These are phyloP conservation scores for Rynchops niger DNA, from an alignment of 2,113 vertebrate species.

Conservation along the genomic window DNA sequence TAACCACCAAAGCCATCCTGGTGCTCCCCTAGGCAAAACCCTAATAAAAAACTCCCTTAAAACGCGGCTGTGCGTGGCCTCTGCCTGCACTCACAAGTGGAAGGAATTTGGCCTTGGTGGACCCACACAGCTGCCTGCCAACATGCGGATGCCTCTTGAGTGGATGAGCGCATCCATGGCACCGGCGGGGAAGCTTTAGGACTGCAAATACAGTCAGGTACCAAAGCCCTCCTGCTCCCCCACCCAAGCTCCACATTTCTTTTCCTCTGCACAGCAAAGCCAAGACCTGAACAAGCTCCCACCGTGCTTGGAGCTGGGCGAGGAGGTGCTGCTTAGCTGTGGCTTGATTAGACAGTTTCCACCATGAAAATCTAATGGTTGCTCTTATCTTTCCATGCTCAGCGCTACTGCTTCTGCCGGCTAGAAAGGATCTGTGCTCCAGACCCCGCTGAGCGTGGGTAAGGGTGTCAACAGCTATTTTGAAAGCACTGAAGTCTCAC, in stretches of 20 bases:
- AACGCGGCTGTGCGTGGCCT: rapidly evolving
- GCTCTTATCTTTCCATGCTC: background rate
- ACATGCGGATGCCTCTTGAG: rapidly evolving
- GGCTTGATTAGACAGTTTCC: background rate
- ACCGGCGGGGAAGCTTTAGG: background rate
- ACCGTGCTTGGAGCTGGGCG: rapidly evolving
- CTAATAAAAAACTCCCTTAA: background rate
- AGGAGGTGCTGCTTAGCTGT: background rate
- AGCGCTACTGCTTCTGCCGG: background rate
- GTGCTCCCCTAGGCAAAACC: background rate
- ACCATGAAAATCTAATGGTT: no score
- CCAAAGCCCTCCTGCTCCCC: background rate
- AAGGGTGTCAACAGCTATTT: no score
- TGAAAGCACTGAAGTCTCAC: background rate
- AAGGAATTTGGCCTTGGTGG: no score
- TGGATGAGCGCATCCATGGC: rapidly evolving
- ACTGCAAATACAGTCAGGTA: background rate
- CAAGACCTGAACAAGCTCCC: background rate
- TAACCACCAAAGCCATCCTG: background rate
- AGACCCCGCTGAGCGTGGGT: rapidly evolving
- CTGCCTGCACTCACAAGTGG: background rate
- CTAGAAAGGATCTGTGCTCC: background rate
- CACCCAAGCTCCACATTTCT: background rate
- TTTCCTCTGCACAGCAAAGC: background rate
- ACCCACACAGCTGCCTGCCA: background rate